A percentile compares a stretch with the other conserved stretches of the same genome.
These are phyloP conservation scores for Tragulus kanchil DNA, from an alignment of 2,113 vertebrate species.

Conservation along the genomic window DNA sequence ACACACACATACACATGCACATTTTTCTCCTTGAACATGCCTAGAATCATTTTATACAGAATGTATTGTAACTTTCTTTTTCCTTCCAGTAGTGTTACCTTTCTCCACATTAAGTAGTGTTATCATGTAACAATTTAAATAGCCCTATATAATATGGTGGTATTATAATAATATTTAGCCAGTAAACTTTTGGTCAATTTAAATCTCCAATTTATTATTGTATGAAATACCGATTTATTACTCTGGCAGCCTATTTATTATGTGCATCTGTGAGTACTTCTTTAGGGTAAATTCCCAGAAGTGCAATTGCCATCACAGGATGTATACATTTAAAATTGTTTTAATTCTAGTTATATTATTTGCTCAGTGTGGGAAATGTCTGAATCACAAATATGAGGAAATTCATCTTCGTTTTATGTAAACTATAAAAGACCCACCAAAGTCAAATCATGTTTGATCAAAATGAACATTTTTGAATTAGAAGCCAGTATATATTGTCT, in stretches of 20 bases:
- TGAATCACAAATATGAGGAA: too few species aligned
- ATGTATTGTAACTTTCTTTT: conserved; percentile 42
- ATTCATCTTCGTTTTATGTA: too few species aligned
- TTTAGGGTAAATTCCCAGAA: conserved; percentile 51
- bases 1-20: not conserved
- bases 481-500: too few species aligned
- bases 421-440: too few species aligned
- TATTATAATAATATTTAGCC: not conserved
- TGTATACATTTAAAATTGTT: not conserved
- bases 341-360: too few species aligned
- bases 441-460: too few species aligned
- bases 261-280: not conserved
- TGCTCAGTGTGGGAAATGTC: too few species aligned
- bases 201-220: conserved; percentile 40
- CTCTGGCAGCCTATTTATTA: not conserved
- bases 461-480: too few species aligned
- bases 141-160: not conserved
- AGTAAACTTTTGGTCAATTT: not conserved
- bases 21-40: not conserved
- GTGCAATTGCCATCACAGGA: conserved; percentile 5
- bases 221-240: not conserved
- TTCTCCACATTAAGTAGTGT: conserved; percentile 15
- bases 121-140: not conserved
- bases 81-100: not conserved
- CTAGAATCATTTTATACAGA: not conserved